Evolutionary conservation across 2,113 vertebrate genomes (phyloP).

Genomic region (Caloenas nicobarica): DNA sequence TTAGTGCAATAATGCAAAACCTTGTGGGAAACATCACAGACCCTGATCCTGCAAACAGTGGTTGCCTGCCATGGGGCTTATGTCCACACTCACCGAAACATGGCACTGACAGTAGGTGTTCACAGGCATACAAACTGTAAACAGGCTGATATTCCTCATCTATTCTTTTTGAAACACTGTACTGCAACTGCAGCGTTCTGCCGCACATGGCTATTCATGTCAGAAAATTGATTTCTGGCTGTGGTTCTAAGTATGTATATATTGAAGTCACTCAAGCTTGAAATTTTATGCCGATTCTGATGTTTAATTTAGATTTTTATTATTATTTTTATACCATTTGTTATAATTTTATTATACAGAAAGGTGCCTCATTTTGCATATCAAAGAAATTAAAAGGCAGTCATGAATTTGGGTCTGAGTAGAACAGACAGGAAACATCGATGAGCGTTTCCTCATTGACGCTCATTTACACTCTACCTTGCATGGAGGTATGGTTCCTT

Average conservation of each 20-base stretch:
- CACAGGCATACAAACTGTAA: background rate
- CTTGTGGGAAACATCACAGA: conserved; percentile 59
- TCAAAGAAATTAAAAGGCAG: background rate
- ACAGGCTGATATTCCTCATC: background rate
- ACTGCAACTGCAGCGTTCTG: background rate
- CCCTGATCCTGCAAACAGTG: background rate
- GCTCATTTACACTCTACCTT: background rate
- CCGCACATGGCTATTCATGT: background rate
- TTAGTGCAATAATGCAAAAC: conserved; percentile 75
- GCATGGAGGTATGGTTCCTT: background rate
- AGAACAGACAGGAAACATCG: background rate
- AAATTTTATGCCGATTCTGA: background rate
- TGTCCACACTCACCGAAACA: background rate
- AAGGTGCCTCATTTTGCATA: background rate
- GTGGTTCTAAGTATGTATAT: background rate
- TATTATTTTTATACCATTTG: background rate
- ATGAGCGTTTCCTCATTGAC: background rate
- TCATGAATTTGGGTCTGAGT: background rate
- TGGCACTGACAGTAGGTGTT: background rate
- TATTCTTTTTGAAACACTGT: background rate
- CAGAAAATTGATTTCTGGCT: background rate
- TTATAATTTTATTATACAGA: background rate
- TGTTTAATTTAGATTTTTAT: background rate
- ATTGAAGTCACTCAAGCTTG: background rate
- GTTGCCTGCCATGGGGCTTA: background rate